phyloP scores from a whole-genome alignment of 2,888 invertebrate genomes.

The Chloroclysta siterata region DNA sequence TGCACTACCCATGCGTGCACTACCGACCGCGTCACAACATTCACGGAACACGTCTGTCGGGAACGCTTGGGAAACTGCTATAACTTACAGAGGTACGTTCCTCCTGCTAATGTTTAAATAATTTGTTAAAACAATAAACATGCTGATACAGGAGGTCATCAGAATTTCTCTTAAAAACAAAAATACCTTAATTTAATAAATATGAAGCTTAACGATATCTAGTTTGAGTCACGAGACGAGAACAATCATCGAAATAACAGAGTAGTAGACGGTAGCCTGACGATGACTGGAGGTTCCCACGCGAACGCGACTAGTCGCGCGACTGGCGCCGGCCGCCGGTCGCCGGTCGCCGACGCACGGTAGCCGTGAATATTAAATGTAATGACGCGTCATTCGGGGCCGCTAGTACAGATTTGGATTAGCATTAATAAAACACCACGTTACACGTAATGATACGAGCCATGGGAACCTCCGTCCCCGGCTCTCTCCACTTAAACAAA shows the following conservation, averaged over 20 bases:
- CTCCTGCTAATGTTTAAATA: neutral
- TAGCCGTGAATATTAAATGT: slow-evolving; percentile 57
- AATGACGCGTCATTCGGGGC: slow-evolving; percentile 58
- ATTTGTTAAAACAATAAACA: neutral
- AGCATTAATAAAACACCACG: slow-evolving; percentile 11
- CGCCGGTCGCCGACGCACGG: slow-evolving; percentile 19
- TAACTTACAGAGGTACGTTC: neutral
- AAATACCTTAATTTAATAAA: slow-evolving; percentile 17
- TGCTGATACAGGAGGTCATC: neutral
- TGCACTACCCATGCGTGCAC: too few species aligned
- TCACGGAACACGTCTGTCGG: too few species aligned
- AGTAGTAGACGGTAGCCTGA: slow-evolving; percentile 15
- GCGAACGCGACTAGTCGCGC: slow-evolving; percentile 34
- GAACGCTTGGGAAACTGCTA: neutral
- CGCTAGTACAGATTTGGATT: slow-evolving; percentile 1
- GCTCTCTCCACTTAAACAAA: neutral
- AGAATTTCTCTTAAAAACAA: slow-evolving; percentile 5
- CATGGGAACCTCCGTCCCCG: neutral
- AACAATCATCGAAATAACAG: slow-evolving; percentile 34
- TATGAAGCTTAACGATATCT: slow-evolving; percentile 22
- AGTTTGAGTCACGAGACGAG: slow-evolving; percentile 24
- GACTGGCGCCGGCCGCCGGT: slow-evolving; percentile 2
- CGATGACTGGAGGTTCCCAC: slow-evolving; percentile 22
- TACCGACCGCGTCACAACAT: too few species aligned
- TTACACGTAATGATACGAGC: neutral